phyloP scores from a whole-genome alignment of 2,797 vertebrate species.

The Eulemur albifrons region DNA sequence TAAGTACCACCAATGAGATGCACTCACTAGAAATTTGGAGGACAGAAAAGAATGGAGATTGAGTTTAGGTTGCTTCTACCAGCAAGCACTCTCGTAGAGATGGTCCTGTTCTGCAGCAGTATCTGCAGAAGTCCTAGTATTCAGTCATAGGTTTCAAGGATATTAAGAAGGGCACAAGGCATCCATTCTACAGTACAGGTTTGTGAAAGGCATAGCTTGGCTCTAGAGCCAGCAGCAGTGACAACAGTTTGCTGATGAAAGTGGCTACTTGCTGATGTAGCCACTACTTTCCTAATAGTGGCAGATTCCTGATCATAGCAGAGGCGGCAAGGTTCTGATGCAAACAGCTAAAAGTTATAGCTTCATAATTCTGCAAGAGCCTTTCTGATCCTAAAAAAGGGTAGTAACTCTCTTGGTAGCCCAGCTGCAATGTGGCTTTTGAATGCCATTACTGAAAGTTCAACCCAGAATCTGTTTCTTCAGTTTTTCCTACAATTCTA shows the following conservation, averaged over 20 bases:
- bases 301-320: not conserved
- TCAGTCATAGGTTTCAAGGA: not conserved
- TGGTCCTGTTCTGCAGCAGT: not conserved
- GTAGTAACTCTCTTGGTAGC: not conserved
- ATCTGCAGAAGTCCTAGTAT: not conserved
- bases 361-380: not conserved
- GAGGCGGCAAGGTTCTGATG: not conserved
- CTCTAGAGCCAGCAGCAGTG: not conserved
- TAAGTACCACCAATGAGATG: not conserved
- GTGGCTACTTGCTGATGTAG: not conserved
- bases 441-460: conserved; percentile 32
- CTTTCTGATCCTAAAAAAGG: conserved; percentile 1
- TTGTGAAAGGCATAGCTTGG: not conserved
- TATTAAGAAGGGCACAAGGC: not conserved
- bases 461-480: not conserved
- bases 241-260: not conserved
- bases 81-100: not conserved
- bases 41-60: not conserved
- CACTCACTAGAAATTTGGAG: not conserved
- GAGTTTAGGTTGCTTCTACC: not conserved
- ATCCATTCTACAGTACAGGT: not conserved
- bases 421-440: not conserved
- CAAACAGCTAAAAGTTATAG: not conserved
- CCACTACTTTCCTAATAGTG: conserved; percentile 3
- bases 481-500: not conserved